These are phyloP conservation scores for Microctenopoma stevenorrisi DNA, from an alignment of 2,797 vertebrate species.

Conservation along the genomic window DNA sequence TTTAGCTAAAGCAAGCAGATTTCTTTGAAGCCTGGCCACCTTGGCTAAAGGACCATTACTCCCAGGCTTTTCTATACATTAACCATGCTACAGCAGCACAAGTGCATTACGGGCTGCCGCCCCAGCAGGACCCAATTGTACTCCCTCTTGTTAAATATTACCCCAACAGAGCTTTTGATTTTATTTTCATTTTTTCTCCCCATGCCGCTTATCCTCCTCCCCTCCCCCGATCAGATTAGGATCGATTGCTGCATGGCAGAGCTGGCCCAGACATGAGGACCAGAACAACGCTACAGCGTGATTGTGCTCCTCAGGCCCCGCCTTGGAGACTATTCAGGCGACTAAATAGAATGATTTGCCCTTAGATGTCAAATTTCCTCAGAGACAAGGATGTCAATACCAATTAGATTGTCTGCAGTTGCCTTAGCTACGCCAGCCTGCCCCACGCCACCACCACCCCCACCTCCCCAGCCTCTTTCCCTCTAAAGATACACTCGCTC, in stretches of 20 bases:
- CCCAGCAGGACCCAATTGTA: constrained; percentile 74
- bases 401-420: constrained; percentile 88
- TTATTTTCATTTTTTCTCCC: constrained; percentile 85
- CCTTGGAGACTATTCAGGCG: constrained; percentile 86
- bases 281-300: constrained; percentile 75
- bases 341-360: constrained; percentile 90
- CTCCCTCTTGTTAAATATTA: constrained; percentile 86
- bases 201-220: constrained; percentile 73
- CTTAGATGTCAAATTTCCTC: constrained; percentile 90
- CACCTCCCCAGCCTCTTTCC: constrained; percentile 61
- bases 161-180: constrained; percentile 87
- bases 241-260: constrained; percentile 83
- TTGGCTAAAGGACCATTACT: constrained; percentile 80
- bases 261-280: constrained; percentile 78
- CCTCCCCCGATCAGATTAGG: constrained; percentile 84
- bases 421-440: constrained; percentile 80
- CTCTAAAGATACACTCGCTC: constrained; percentile 78
- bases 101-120: constrained; percentile 81
- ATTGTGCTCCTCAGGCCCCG: constrained; percentile 77
- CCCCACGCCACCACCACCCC: constrained; percentile 53
- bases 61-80: constrained; percentile 79
- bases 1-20: constrained; percentile 88
- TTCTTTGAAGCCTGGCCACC: constrained; percentile 84
- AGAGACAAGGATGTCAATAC: constrained; percentile 89
- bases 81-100: constrained; percentile 75